Conservation (phyloP, 2,888 invertebrate genomes). For the Beris morrisii region DNA sequence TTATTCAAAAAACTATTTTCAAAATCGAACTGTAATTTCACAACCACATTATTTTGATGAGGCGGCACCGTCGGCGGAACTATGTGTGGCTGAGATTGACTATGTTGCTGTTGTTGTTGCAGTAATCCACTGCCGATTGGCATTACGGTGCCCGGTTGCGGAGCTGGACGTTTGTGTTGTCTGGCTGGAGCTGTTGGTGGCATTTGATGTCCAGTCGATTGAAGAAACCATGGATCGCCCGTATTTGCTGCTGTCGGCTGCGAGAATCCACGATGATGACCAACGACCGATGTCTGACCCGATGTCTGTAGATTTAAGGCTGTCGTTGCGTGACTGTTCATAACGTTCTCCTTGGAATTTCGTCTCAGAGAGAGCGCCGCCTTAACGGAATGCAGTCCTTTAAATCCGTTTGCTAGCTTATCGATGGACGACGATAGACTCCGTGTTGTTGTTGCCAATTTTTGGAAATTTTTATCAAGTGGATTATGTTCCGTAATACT, state of each 20-base stretch:
- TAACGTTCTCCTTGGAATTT: slow-evolving; percentile 44
- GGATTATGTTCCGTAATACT: slow-evolving; percentile 17
- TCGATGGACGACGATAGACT: slow-evolving; percentile 28
- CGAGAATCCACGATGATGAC: slow-evolving; percentile 57
- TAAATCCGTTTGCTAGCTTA: slow-evolving; percentile 26
- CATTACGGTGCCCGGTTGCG: slow-evolving; percentile 48
- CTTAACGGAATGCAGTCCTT: slow-evolving; percentile 21
- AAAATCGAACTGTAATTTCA: not conserved
- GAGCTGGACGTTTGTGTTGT: slow-evolving; percentile 57
- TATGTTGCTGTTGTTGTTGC: slow-evolving; percentile 52
- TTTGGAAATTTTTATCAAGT: slow-evolving; percentile 19
- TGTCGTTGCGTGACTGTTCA: slow-evolving; percentile 57
- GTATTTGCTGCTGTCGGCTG: slow-evolving; percentile 53
- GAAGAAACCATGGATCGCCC: slow-evolving; percentile 58
- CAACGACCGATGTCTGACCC: slow-evolving; percentile 56
- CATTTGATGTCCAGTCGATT: slow-evolving; percentile 57
- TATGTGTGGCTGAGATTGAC: slow-evolving; percentile 56
- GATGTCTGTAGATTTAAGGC: slow-evolving; percentile 51
- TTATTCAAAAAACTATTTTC: not conserved
- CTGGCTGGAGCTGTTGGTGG: slow-evolving; percentile 57
- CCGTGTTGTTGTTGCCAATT: slow-evolving; percentile 24
- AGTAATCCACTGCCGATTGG: slow-evolving; percentile 42
- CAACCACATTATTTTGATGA: slow-evolving; percentile 52
- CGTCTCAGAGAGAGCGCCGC: slow-evolving; percentile 20
- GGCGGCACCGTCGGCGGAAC: slow-evolving; percentile 55